Conservation (phyloP, 2,113 vertebrate genomes). For the Myotis lucifugus region DNA sequence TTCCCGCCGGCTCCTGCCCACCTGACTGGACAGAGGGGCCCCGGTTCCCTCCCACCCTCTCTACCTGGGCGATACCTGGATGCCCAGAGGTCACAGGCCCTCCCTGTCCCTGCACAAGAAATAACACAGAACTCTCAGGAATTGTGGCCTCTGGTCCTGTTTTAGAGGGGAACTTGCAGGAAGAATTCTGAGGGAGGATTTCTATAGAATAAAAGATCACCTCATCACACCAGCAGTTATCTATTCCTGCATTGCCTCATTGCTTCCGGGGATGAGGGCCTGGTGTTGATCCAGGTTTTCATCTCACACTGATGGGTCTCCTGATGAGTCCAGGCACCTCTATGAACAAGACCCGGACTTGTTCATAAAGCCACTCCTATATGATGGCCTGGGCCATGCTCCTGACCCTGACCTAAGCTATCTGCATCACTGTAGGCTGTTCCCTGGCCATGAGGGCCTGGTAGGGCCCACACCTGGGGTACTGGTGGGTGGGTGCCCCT, state of each 20-base stretch:
- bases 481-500: neutral
- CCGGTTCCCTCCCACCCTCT: neutral
- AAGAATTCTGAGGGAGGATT: neutral
- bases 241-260: neutral
- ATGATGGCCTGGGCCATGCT: too few relatives aligned
- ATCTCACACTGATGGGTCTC: neutral
- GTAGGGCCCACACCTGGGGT: neutral
- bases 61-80: too few relatives aligned
- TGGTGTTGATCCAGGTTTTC: neutral
- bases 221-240: neutral
- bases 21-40: too few relatives aligned
- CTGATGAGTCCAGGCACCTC: too few relatives aligned
- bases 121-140: too few relatives aligned
- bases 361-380: too few relatives aligned
- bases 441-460: neutral
- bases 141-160: neutral
- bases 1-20: too few relatives aligned
- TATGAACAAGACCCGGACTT: neutral
- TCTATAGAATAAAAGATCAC: too few relatives aligned
- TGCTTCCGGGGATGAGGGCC: accelerated
- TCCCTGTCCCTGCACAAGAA: too few relatives aligned
- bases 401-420: neutral
- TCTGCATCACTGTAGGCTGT: neutral
- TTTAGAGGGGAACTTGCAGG: too few relatives aligned
- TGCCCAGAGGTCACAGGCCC: neutral